These are phyloP conservation scores for Drusus annulatus DNA, from an alignment of 1,140 invertebrate species.

Conservation along the genomic window DNA sequence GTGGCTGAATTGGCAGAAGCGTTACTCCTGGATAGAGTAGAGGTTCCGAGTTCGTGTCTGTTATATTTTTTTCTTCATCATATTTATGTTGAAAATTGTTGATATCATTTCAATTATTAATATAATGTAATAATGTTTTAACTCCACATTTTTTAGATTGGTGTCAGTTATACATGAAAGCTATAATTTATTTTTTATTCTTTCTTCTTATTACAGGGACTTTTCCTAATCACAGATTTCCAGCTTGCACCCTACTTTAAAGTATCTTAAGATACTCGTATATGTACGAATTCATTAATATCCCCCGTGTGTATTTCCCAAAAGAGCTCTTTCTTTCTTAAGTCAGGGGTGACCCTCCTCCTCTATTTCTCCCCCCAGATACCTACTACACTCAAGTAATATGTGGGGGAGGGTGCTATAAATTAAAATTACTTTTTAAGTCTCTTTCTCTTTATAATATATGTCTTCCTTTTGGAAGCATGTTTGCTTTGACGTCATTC, in stretches of 20 bases:
- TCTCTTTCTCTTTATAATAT: slow-evolving; percentile 23
- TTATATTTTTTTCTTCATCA: too few relatives aligned
- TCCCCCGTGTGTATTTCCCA: slow-evolving; percentile 54
- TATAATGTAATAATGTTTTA: too few relatives aligned
- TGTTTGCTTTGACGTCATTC: too few relatives aligned
- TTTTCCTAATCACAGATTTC: neutral
- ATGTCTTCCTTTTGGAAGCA: too few relatives aligned
- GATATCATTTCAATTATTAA: too few relatives aligned
- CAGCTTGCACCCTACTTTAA: neutral
- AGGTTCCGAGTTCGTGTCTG: too few relatives aligned
- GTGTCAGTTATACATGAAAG: too few relatives aligned
- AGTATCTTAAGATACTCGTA: slow-evolving; percentile 8
- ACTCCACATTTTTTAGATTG: too few relatives aligned
- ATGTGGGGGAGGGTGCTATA: slow-evolving; percentile 29
- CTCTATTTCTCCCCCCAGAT: neutral
- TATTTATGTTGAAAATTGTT: too few relatives aligned
- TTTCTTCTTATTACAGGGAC: neutral
- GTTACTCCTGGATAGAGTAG: too few relatives aligned
- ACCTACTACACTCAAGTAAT: slow-evolving; percentile 15
- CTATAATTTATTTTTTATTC: neutral
- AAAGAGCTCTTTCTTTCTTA: slow-evolving; percentile 59
- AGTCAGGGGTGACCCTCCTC: slow-evolving; percentile 52
- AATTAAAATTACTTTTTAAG: slow-evolving; percentile 46
- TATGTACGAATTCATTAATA: slow-evolving; percentile 45
- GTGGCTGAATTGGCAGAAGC: too few relatives aligned